Evolutionary conservation across 2,888 invertebrate species (phyloP).

Genomic region (Boloria selene): DNA sequence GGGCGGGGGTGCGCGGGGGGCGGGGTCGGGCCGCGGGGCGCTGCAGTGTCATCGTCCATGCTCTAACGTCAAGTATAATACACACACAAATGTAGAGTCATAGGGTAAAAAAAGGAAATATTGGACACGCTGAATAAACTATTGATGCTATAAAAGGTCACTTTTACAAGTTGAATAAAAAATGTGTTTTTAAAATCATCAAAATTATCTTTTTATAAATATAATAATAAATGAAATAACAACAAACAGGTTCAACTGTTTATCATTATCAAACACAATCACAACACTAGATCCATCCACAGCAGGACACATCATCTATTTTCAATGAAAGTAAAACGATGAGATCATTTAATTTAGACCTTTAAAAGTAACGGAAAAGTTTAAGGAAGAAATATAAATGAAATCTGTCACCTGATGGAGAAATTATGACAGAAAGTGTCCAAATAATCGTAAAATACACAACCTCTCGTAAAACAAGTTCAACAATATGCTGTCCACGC

Average conservation of each 20-base stretch:
- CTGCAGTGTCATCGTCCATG: slow-evolving; percentile 3
- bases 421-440: slow-evolving; percentile 10
- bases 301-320: not conserved
- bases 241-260: no score
- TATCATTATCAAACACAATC: no score
- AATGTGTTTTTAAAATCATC: no score
- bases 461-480: slow-evolving; percentile 5
- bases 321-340: not conserved
- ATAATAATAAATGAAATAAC: no score
- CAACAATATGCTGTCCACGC: slow-evolving; percentile 36
- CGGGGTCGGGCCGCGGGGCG: not conserved
- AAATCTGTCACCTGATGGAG: not conserved
- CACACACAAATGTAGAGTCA: not conserved
- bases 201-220: no score
- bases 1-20: not conserved
- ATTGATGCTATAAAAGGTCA: no score
- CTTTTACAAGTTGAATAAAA: no score
- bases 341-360: not conserved
- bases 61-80: not conserved
- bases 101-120: no score
- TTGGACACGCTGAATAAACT: no score
- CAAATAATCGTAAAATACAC: not conserved
- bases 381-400: slow-evolving; percentile 2
- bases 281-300: no score
- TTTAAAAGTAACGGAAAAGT: not conserved